Evolutionary conservation across 2,797 vertebrate genomes (phyloP), one percentile per base, ranked within the genome.

Genomic region (Mionectes olivaceus): DNA sequence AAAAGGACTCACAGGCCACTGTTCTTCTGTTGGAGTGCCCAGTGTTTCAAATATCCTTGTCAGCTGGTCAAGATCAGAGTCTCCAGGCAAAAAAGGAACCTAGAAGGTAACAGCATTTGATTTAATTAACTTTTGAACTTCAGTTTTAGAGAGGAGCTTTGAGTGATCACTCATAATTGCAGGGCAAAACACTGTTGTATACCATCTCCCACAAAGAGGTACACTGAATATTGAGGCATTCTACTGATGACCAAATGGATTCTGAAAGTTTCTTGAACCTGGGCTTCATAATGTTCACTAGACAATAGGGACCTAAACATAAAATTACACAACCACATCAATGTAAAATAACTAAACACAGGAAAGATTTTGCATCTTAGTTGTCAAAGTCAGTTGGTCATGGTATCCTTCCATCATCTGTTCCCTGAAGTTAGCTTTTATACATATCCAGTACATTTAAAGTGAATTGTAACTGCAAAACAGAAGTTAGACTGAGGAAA

Each of bases 31-130:
- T 61, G 99, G 98, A 25, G 99, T 99, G 61, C 99, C 99, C 57
- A 99, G 96, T 53, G 99, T 99, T 98, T 99, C 99, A 97, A 99
- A 99, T 97, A 99, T 99, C 95, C 99, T 99, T 32, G 99, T 99
- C 89, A 99, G 98, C 73, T 99, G 99, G 95, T 99, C 99, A 78
- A 99, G 98, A 95, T 99, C 99, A 6, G 99, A 99, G 94, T 99
- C 99, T 94, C 99, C 99, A 59, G 99, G 99, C 71, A 99, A 98
- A 97, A 99, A 99, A 5, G 99, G 99, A 96, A 99, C 98, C 99
- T 99, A 83, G 30, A 97, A 97, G 7, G 25, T 30, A 86, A 69
- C 1, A 30, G 16, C 10, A 83, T 67, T 71, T 78, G n/a, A 30
- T 19, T 50, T 10, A 84, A 93, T 78, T 79, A 68, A 37, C 11